These are phyloP conservation scores for Uloborus diversus DNA, from an alignment of 1,140 invertebrate species.

Conservation along the genomic window DNA sequence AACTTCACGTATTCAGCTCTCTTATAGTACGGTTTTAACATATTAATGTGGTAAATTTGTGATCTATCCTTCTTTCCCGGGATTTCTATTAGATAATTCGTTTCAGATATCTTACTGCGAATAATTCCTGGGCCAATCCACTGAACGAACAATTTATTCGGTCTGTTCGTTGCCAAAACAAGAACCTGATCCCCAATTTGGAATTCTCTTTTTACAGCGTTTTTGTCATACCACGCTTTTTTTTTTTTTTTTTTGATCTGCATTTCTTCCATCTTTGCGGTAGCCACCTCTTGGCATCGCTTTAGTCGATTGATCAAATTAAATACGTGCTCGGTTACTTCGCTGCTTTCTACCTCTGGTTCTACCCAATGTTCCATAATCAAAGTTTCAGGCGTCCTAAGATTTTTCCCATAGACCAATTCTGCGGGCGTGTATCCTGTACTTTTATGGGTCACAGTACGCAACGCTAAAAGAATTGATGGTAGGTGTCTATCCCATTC, in stretches of 20 bases:
- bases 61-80: background rate
- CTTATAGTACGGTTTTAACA: constrained; percentile 11
- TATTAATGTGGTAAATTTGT: constrained; percentile 14
- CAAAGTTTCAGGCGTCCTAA: background rate
- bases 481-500: constrained; percentile 6
- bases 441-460: constrained; percentile 9
- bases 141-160: constrained; percentile 10
- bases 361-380: background rate
- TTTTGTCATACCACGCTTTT: constrained; percentile 17
- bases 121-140: constrained; percentile 4
- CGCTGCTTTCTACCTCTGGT: background rate
- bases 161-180: background rate
- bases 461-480: background rate
- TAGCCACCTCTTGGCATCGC: constrained; percentile 4
- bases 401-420: constrained; percentile 12
- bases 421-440: constrained; percentile 3
- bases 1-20: background rate
- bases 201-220: background rate
- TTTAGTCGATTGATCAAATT: background rate
- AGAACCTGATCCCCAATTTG: background rate
- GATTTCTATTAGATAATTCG: constrained; percentile 4
- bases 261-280: constrained; percentile 8
- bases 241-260: background rate
- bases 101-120: constrained; percentile 2
- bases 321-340: background rate